Percentiles rank a stretch among this genome's conserved stretches.
Conservation (phyloP, 2,113 vertebrate species). For the Eptatretus burgeri region DNA sequence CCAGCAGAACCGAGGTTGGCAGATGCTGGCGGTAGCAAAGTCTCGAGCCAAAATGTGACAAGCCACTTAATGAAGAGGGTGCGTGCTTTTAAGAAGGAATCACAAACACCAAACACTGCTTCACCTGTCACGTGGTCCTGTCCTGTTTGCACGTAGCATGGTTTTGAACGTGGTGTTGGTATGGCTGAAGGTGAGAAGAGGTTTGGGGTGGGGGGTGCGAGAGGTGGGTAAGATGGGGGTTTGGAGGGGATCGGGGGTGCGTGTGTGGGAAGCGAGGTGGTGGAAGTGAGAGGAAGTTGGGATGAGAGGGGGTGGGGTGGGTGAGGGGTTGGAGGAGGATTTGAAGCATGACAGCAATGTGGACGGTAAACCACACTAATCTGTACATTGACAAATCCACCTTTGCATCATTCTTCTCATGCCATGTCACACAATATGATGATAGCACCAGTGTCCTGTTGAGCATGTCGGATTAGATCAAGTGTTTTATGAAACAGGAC, state of each 20-base stretch:
- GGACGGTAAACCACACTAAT: background rate
- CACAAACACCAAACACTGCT: conserved; percentile 66
- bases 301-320: no score
- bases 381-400: no score
- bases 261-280: background rate
- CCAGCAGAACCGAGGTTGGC: conserved; percentile 59
- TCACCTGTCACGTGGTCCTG: conserved; percentile 67
- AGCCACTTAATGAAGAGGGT: conserved; percentile 96
- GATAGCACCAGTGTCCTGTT: no score
- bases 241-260: background rate
- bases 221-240: background rate
- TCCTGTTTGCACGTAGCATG: conserved; percentile 55
- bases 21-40: conserved; percentile 18
- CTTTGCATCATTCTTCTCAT: no score
- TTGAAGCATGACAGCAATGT: background rate
- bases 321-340: no score
- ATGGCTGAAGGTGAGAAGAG: conserved; percentile 27
- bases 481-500: no score
- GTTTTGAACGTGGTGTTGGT: conserved; percentile 67
- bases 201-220: conserved; percentile 6
- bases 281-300: no score
- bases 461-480: no score
- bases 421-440: no score
- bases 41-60: conserved; percentile 95
- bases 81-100: conserved; percentile 74